Evolutionary conservation across 2,113 vertebrate species (phyloP), one percentile per base, ranked within the genome.

Genomic region (Hemibagrus wyckioides): DNA sequence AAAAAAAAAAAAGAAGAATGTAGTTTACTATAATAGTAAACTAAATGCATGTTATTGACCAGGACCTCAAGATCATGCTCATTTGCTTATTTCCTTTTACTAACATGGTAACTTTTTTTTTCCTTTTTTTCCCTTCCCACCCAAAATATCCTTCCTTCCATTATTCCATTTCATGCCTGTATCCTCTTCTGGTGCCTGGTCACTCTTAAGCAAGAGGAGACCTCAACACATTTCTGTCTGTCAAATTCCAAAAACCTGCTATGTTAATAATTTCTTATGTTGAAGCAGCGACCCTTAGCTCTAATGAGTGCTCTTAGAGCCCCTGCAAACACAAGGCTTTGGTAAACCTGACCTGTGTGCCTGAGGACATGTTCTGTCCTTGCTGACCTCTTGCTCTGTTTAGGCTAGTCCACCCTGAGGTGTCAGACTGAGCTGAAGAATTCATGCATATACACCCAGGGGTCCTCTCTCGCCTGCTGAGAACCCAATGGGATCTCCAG

Each of bases 81-180:
- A n/a, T 41, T 52, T 21, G 75, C 23, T 67, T 13, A 77, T 50
- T 77, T 77, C 39, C 21, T 21, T n/a, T 76, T 5, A 59, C 33
- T 41, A 73, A n/a, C 19, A 85, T 33, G 73, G 23, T 17, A 39
- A 30, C 19, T 28, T 71, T 7, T 54, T 85, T 17, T 4, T 73
- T 76, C 75, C 52, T 83, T 44, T 85, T 85, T 83, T 87, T 87
- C 59, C 80, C 86, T 85, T 86, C 36, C 59, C 79, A 85, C 82
- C 41, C 83, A 57, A 44, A 44, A 80, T 80, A 80, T 84, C 85
- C 87, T 90, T 88, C 87, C 88, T 85, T 80, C 54, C 88, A 87
- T 91, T 91, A 59, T 81, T 39, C 54, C 56, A 59, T 41, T 73
- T 77, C 41, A 25, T 33, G 71, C 71, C 48, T 8, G 57, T 80